phyloP scores from a whole-genome alignment of 2,113 vertebrate species.

The Sphaerodactylus townsendi region DNA sequence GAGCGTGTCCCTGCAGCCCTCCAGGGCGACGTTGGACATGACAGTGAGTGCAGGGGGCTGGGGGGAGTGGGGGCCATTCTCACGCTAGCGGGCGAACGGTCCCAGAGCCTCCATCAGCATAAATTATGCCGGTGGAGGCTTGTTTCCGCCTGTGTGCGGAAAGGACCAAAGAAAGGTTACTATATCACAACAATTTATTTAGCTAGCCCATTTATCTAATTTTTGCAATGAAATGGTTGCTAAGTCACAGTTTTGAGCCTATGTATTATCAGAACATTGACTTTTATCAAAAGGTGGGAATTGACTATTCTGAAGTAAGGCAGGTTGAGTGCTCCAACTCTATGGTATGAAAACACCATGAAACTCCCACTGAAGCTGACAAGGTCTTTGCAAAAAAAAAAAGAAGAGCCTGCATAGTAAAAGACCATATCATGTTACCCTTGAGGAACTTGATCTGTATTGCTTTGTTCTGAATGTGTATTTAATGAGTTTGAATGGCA shows the following conservation, averaged over 20 bases:
- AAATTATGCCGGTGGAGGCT: too few relatives aligned
- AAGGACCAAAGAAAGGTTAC: too few relatives aligned
- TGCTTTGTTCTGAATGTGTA: not conserved
- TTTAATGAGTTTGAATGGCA: constrained; percentile 17
- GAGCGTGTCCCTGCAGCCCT: too few relatives aligned
- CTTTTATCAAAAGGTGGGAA: not conserved
- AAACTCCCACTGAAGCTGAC: not conserved
- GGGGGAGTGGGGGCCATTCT: too few relatives aligned
- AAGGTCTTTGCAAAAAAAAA: constrained; percentile 9
- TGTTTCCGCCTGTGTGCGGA: too few relatives aligned
- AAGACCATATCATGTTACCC: not conserved
- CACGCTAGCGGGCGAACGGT: too few relatives aligned
- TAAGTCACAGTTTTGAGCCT: not conserved
- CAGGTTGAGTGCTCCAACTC: not conserved
- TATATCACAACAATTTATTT: too few relatives aligned
- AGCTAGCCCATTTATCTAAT: too few relatives aligned
- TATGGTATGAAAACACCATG: not conserved
- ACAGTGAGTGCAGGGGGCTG: too few relatives aligned
- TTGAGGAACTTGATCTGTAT: not conserved
- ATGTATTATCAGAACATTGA: not conserved
- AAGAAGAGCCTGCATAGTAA: not conserved
- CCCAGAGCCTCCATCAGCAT: too few relatives aligned
- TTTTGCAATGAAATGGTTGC: not conserved
- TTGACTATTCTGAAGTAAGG: not conserved
- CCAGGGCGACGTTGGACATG: too few relatives aligned